Percentiles rank a stretch among this genome's conserved stretches.
phyloP scores from a whole-genome alignment of 2,888 invertebrate species.

The Diplolepis rosae region DNA sequence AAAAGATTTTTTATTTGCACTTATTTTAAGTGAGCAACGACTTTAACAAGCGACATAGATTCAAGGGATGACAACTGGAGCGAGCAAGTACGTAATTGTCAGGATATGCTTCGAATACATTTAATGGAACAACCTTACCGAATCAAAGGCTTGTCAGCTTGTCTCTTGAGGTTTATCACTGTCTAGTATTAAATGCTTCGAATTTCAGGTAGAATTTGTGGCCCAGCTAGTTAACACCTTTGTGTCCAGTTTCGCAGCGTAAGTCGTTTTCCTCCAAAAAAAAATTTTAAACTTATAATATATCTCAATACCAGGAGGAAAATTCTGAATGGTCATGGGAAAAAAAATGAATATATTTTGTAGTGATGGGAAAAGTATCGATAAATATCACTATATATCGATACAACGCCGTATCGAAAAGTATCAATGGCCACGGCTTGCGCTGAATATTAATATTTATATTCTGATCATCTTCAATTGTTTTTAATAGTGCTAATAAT shows the following conservation, averaged over 20 bases:
- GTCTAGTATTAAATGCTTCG: constrained; percentile 23
- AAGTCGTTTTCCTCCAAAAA: too few species aligned
- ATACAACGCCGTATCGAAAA: too few species aligned
- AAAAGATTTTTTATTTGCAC: background rate
- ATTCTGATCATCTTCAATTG: too few species aligned
- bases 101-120: constrained; percentile 26
- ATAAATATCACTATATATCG: too few species aligned
- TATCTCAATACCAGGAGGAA: too few species aligned
- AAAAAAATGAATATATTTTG: too few species aligned
- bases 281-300: too few species aligned
- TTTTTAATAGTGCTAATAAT: too few species aligned
- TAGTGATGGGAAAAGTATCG: too few species aligned
- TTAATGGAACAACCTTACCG: constrained; percentile 28
- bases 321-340: too few species aligned
- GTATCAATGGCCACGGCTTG: too few species aligned
- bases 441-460: too few species aligned
- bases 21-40: constrained; percentile 21
- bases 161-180: constrained; percentile 26
- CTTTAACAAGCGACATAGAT: constrained; percentile 25
- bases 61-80: constrained; percentile 29
- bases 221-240: background rate
- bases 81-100: constrained; percentile 30
- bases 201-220: constrained; percentile 14
- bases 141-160: constrained; percentile 30
- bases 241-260: background rate